Evolutionary conservation across 2,797 vertebrate genomes (phyloP).

Genomic region (Gephyroberyx darwinii): DNA sequence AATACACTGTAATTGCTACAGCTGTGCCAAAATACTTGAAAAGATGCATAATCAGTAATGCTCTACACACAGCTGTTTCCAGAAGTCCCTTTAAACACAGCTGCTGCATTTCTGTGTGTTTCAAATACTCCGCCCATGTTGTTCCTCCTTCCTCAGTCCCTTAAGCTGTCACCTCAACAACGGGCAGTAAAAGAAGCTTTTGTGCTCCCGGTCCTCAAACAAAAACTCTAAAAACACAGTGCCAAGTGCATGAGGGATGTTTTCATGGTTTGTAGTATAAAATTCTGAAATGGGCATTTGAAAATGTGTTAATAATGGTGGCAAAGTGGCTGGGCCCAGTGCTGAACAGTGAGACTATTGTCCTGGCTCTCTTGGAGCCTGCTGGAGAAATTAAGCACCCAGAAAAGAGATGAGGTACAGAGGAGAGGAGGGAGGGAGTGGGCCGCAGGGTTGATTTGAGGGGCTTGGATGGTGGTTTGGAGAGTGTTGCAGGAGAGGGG

Average conservation of each 20-base stretch:
- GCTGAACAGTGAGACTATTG: slow-evolving; percentile 83
- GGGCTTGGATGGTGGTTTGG: slow-evolving; percentile 75
- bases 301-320: slow-evolving; percentile 83
- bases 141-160: slow-evolving; percentile 70
- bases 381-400: slow-evolving; percentile 80
- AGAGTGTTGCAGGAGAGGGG: slow-evolving; percentile 71
- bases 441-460: slow-evolving; percentile 74
- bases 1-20: slow-evolving; percentile 69
- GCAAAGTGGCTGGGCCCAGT: slow-evolving; percentile 73
- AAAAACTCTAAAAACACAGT: slow-evolving; percentile 53
- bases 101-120: slow-evolving; percentile 72
- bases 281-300: slow-evolving; percentile 76
- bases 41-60: slow-evolving; percentile 75
- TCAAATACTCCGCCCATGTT: slow-evolving; percentile 70
- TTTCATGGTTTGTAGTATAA: slow-evolving; percentile 69
- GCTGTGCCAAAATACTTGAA: slow-evolving; percentile 78
- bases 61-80: slow-evolving; percentile 79
- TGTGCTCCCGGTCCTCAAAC: slow-evolving; percentile 53
- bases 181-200: slow-evolving; percentile 68
- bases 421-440: slow-evolving; percentile 62
- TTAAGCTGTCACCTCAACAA: slow-evolving; percentile 82
- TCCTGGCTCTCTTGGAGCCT: slow-evolving; percentile 78
- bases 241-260: slow-evolving; percentile 68
- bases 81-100: slow-evolving; percentile 83
- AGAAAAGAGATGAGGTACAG: slow-evolving; percentile 76